A percentile compares a stretch with the other conserved stretches of the same genome.
Evolutionary conservation across 2,113 vertebrate species (phyloP).

Genomic region (Colius striatus): DNA sequence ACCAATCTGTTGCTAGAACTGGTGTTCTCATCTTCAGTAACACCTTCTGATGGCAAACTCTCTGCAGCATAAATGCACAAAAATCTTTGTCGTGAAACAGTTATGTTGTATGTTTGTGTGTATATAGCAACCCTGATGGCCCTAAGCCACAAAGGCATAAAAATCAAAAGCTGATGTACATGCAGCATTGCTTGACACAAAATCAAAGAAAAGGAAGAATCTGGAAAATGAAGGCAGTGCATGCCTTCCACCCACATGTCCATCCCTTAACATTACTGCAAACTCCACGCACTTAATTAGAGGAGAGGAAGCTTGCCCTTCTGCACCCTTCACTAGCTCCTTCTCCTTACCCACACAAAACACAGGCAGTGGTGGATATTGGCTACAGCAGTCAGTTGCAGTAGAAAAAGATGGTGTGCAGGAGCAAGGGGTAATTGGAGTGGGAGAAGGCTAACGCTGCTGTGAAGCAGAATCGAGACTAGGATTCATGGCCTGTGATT

Average conservation of each 20-base stretch:
- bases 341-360: neutral
- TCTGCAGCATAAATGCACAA: neutral
- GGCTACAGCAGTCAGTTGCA: neutral
- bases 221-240: slow-evolving; percentile 6
- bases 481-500: neutral
- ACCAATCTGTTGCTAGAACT: slow-evolving; percentile 10
- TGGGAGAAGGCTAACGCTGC: neutral
- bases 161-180: slow-evolving; percentile 56
- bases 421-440: neutral
- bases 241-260: slow-evolving; percentile 14
- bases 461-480: neutral
- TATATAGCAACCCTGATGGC: slow-evolving; percentile 56
- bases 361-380: neutral
- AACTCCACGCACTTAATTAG: neutral
- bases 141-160: slow-evolving; percentile 17
- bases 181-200: slow-evolving; percentile 16
- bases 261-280: neutral
- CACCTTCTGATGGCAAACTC: neutral
- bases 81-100: slow-evolving; percentile 41
- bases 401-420: neutral
- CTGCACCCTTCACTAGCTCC: neutral
- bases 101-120: slow-evolving; percentile 38
- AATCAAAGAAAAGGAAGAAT: slow-evolving; percentile 10
- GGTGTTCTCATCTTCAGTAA: neutral
- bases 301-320: neutral